phyloP scores from a whole-genome alignment of 2,888 invertebrate species.

The Cataglyphis rosenhaueri region DNA sequence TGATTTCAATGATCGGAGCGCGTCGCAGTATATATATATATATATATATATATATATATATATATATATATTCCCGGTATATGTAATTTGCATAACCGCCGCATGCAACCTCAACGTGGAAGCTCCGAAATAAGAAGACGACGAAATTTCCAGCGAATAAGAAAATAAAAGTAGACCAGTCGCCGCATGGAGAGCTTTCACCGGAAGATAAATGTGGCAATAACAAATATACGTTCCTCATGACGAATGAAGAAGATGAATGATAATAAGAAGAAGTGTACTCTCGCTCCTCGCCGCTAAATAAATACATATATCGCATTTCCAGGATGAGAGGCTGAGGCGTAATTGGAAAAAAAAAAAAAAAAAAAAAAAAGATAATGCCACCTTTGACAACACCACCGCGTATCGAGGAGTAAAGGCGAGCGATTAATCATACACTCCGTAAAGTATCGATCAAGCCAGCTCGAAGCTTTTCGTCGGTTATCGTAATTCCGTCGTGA shows the following conservation, averaged over 20 bases:
- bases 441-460: background rate
- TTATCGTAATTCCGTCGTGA: background rate
- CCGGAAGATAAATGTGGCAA: background rate
- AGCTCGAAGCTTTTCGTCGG: conserved; percentile 1
- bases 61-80: background rate
- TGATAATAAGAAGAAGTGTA: background rate
- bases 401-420: background rate
- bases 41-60: too few relatives aligned
- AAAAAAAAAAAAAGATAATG: background rate
- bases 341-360: background rate
- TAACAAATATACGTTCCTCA: background rate
- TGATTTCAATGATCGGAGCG: conserved; percentile 40
- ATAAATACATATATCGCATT: conserved; percentile 1
- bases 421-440: conserved; percentile 16
- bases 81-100: conserved; percentile 23
- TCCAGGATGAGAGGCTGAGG: background rate
- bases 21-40: background rate
- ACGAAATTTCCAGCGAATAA: background rate
- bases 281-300: background rate
- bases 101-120: conserved; percentile 1
- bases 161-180: conserved; percentile 3
- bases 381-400: conserved; percentile 4
- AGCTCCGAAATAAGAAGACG: background rate
- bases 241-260: background rate
- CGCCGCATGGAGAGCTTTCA: background rate